Conservation (phyloP, 2,113 vertebrate species). For the Gorsachius goisagi region DNA sequence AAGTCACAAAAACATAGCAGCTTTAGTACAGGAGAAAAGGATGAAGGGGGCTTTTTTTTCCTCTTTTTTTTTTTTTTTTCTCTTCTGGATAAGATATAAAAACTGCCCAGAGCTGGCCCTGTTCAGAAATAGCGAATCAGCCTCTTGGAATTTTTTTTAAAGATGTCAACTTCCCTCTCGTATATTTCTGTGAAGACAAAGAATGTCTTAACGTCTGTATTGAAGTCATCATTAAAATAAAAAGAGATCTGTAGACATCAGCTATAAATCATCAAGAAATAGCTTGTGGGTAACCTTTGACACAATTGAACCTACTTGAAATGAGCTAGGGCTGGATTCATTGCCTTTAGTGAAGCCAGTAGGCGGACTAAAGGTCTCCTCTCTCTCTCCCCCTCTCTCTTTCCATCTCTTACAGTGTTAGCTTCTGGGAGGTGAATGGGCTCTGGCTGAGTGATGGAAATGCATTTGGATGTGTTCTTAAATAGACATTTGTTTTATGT, state of each 20-base stretch:
- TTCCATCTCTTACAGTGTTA: slow-evolving; percentile 13
- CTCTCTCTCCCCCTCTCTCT: not conserved
- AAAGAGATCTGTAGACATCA: slow-evolving; percentile 60
- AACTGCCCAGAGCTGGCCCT: slow-evolving; percentile 45
- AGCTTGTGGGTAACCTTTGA: slow-evolving; percentile 66
- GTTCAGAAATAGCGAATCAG: not conserved
- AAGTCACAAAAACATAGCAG: slow-evolving; percentile 36
- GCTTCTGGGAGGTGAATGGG: slow-evolving; percentile 52
- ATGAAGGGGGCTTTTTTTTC: not conserved
- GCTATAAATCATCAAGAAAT: slow-evolving; percentile 65
- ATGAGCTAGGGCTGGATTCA: slow-evolving; percentile 51
- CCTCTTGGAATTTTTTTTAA: slow-evolving; percentile 10
- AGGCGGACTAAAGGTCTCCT: slow-evolving; percentile 53
- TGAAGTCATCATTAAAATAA: slow-evolving; percentile 70
- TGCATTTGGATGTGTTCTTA: slow-evolving; percentile 53
- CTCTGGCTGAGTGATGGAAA: slow-evolving; percentile 51
- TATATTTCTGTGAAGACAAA: slow-evolving; percentile 47
- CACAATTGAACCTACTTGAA: slow-evolving; percentile 56
- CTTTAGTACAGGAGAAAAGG: not conserved
- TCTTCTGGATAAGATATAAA: slow-evolving; percentile 25
- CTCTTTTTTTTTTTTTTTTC: not conserved
- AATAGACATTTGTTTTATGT: slow-evolving; percentile 56
- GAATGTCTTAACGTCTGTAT: slow-evolving; percentile 42
- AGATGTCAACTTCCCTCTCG: slow-evolving; percentile 31
- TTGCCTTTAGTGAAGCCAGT: slow-evolving; percentile 59